Evolutionary conservation across 2,888 invertebrate species (phyloP).

Genomic region (Sesamia inferens): DNA sequence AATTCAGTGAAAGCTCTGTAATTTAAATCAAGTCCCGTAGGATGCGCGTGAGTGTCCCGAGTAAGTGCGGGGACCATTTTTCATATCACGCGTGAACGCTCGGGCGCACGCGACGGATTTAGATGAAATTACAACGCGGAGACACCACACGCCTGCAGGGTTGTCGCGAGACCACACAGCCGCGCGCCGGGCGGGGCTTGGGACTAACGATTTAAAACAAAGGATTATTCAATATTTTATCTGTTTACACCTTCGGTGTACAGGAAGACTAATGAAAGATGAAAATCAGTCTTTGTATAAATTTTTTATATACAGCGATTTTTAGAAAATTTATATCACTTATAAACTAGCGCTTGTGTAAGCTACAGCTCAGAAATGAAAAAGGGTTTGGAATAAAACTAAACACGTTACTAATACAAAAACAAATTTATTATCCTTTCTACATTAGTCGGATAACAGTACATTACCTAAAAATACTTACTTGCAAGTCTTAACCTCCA

Average conservation of each 20-base stretch:
- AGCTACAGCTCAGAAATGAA: no score
- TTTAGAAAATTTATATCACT: no score
- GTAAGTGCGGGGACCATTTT: slow-evolving; percentile 78
- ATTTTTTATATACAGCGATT: no score
- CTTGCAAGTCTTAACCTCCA: no score
- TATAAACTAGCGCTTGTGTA: no score
- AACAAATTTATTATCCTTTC: no score
- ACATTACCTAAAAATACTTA: no score
- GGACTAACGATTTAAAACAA: background rate
- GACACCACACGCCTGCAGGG: slow-evolving; percentile 57
- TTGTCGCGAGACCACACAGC: slow-evolving; percentile 36
- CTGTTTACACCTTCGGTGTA: background rate
- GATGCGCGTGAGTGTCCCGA: slow-evolving; percentile 62
- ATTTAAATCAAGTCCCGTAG: slow-evolving; percentile 7
- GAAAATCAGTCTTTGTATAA: no score
- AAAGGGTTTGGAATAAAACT: no score
- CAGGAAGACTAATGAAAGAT: background rate
- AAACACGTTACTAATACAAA: no score
- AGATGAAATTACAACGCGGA: slow-evolving; percentile 63
- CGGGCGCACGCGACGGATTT: slow-evolving; percentile 78
- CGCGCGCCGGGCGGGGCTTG: background rate
- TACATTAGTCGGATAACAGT: no score
- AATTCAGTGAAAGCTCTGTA: slow-evolving; percentile 25
- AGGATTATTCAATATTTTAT: background rate
- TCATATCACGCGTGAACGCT: slow-evolving; percentile 88